Base-by-base conservation (phyloP, 2,113 vertebrate genomes). In the Climacteris rufus region DNA sequence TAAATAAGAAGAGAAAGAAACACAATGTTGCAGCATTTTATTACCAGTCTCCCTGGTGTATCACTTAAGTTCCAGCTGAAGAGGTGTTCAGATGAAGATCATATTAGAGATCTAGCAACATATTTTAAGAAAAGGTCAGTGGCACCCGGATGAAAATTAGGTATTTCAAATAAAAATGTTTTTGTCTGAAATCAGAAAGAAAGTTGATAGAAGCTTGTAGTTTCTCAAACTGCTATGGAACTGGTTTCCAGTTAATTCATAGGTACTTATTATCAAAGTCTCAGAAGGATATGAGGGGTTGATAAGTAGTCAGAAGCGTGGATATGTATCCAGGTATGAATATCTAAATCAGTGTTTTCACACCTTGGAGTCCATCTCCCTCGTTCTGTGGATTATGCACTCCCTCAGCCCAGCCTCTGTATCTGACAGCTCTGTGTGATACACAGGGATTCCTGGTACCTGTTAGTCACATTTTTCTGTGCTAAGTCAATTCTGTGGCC, bases 351-450 rank as follows among this genome's bases (percentile, higher is more conserved):
- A 44, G 24, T 54, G 22, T 19, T 94, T 72, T 75, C 47, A 39
- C 30, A 44, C n/a, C 57, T 35, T 47, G 39, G 15, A 85, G 35
- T 75, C 50, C 40, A 54, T 53, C 35, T 13, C 33, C 13, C 24
- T 92, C 2, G 0, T 81, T 87, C 59, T 78, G 19, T 45, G 63
- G 11, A 20, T 77, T 33, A 23, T 15, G 15, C 17, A 3, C 11
- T 74, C 44, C 9, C 10, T 72, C 59, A 10, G 6, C 61, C n/a
- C 33, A 76, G 40, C 37, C n/a, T 72, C 57, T 69, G 66, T 4
- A 42, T 64, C 27, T 0, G 0, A 15, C 44, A 42, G 28, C 39
- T 9, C 0, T 25, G 11, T 1, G 0, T 53, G 54, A 33, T 78
- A 15, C 7, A 11, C 40, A 40, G 39, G 59, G 60, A 56, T 71